These are phyloP conservation scores for Autographa gamma DNA, from an alignment of 2,888 invertebrate species.

Conservation along the genomic window DNA sequence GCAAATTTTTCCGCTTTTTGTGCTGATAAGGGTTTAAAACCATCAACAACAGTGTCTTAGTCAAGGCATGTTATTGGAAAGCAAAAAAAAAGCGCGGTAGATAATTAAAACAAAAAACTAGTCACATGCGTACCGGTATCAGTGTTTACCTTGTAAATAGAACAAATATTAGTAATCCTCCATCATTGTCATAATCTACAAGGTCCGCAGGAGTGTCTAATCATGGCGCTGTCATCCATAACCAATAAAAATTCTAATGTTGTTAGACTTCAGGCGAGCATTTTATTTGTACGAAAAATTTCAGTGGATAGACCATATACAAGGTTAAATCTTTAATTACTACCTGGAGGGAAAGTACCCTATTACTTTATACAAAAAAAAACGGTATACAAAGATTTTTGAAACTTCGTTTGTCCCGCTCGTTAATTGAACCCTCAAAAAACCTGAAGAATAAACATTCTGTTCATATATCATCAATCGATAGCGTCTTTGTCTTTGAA, in stretches of 20 bases:
- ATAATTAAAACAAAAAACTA: slow-evolving; percentile 3
- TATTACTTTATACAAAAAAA: too few species aligned
- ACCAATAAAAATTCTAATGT: slow-evolving; percentile 19
- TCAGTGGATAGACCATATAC: too few species aligned
- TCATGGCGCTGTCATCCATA: slow-evolving; percentile 36
- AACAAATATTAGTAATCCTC: slow-evolving; percentile 46
- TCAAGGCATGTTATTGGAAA: neutral
- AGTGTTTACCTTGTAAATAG: slow-evolving; percentile 40
- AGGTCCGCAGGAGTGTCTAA: slow-evolving; percentile 34
- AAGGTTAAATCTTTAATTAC: too few species aligned
- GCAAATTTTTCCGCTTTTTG: too few species aligned
- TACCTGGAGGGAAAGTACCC: too few species aligned
- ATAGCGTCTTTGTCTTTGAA: too few species aligned
- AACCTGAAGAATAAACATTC: too few species aligned
- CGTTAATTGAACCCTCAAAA: too few species aligned
- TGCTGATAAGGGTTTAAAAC: neutral
- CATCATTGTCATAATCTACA: slow-evolving; percentile 32
- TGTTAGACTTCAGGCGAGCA: neutral
- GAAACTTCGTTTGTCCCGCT: too few species aligned
- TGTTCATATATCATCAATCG: too few species aligned
- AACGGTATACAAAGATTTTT: too few species aligned
- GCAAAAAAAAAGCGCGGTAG: neutral
- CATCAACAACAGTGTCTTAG: neutral
- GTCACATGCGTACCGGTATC: slow-evolving; percentile 45
- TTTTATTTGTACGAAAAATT: neutral